A percentile compares a stretch with the other conserved stretches of the same genome.
Evolutionary conservation across 1,140 invertebrate species (phyloP).

Genomic region (Bombus impatiens): DNA sequence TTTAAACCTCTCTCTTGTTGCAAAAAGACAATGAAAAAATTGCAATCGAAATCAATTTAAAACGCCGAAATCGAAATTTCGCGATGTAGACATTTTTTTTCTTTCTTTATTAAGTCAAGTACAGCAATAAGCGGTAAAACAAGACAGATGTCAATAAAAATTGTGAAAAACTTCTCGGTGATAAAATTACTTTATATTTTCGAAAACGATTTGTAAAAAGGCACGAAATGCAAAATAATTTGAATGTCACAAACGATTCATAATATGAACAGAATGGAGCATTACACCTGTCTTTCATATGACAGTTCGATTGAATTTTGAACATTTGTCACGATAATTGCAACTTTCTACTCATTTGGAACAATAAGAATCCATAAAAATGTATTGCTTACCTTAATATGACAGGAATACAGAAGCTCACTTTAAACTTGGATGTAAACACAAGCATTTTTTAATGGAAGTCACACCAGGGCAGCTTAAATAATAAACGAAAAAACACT

Average conservation of each 20-base stretch:
- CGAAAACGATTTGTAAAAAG: conserved; percentile 25
- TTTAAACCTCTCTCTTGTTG: background rate
- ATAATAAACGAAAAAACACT: conserved; percentile 64
- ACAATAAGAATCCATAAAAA: conserved; percentile 24
- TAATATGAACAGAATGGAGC: conserved; percentile 24
- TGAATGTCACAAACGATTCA: conserved; percentile 49
- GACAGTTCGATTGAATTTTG: background rate
- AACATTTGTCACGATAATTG: background rate
- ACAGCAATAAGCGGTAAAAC: background rate
- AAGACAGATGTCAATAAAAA: background rate
- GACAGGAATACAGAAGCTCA: conserved; percentile 80
- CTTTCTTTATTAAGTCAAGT: conserved; percentile 63
- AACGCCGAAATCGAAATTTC: background rate
- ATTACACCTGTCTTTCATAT: conserved; percentile 1
- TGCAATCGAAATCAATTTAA: background rate
- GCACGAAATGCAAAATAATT: conserved; percentile 21
- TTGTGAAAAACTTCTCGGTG: background rate
- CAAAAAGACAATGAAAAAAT: background rate
- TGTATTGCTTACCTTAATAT: conserved; percentile 80
- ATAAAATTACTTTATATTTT: background rate
- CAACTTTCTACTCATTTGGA: background rate
- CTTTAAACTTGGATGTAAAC: conserved; percentile 81
- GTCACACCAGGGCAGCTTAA: conserved; percentile 74
- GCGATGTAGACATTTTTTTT: conserved; percentile 6
- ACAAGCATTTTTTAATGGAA: conserved; percentile 79